Evolutionary conservation across 1,140 invertebrate species (phyloP).

Genomic region (Pachypeltis micranthus): DNA sequence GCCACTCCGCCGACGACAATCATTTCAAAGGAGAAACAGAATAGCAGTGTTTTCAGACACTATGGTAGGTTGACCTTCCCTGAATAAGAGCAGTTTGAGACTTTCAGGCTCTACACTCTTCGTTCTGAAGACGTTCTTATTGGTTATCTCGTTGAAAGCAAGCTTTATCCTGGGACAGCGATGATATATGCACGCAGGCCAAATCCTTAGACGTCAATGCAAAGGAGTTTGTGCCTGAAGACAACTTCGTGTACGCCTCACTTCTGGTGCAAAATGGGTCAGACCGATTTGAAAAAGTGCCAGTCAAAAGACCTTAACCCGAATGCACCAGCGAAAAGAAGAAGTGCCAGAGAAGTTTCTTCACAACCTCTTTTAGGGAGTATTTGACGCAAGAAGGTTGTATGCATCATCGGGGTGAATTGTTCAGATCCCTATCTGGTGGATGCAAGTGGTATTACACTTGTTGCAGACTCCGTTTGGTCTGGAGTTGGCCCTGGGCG

Average conservation of each 20-base stretch:
- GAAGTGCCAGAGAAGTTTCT: conserved; percentile 54
- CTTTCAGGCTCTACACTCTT: conserved; percentile 48
- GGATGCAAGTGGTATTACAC: conserved; percentile 28
- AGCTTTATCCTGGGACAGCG: conserved; percentile 43
- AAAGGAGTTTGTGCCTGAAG: conserved; percentile 46
- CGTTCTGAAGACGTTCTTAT: conserved; percentile 50
- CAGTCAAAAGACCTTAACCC: conserved; percentile 5
- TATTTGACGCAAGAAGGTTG: conserved; percentile 58
- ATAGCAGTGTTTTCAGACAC: conserved; percentile 22
- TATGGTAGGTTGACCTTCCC: conserved; percentile 33
- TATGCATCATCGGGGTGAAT: conserved; percentile 68
- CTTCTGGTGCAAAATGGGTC: conserved; percentile 33
- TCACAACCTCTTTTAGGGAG: conserved; percentile 47
- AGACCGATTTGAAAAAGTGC: conserved; percentile 33
- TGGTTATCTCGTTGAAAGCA: conserved; percentile 58
- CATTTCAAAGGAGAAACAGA: conserved; percentile 19
- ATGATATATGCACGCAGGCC: conserved; percentile 44
- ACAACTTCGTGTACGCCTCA: conserved; percentile 27
- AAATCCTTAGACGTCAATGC: conserved; percentile 46
- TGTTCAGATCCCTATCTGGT: conserved; percentile 28
- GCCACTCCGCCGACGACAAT: conserved; percentile 29
- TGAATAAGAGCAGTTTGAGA: conserved; percentile 35
- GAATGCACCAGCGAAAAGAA: conserved; percentile 34
- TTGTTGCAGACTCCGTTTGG: conserved; percentile 60
- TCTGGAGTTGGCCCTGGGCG: conserved; percentile 48